Conservation (phyloP, 2,113 vertebrate genomes). For the Ceuthmochares aereus region DNA sequence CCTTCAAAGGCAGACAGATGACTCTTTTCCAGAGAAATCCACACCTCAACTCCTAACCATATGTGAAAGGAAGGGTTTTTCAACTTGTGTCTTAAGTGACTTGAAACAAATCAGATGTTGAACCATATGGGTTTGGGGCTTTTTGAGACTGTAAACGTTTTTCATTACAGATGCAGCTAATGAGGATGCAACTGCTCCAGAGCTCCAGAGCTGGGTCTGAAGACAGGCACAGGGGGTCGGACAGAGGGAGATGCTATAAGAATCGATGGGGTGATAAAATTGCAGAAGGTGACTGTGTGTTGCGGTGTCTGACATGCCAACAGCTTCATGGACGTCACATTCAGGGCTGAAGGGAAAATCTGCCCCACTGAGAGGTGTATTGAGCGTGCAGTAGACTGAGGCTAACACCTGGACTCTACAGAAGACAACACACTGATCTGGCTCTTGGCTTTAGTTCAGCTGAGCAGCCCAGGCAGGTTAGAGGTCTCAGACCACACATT, state of each 20-base stretch:
- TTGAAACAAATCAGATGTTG: conserved; percentile 72
- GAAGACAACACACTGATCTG: not conserved
- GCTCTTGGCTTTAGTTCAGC: not conserved
- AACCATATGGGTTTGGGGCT: conserved; percentile 43
- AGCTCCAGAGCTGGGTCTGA: not conserved
- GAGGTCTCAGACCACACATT: not conserved
- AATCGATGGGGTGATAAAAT: not conserved
- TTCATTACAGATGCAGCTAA: not conserved
- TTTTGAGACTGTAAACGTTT: not conserved
- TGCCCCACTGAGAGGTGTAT: accelerated
- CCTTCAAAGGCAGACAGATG: conserved; percentile 44
- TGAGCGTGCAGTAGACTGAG: not conserved
- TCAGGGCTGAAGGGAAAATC: not conserved
- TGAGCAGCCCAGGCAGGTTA: not conserved
- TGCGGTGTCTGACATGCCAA: not conserved
- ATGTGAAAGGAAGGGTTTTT: conserved; percentile 27
- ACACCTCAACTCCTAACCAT: conserved; percentile 26
- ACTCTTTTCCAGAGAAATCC: not conserved
- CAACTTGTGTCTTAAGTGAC: conserved; percentile 31
- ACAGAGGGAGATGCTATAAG: not conserved
- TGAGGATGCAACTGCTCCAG: not conserved
- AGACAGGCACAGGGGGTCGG: not conserved
- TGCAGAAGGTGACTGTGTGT: not conserved
- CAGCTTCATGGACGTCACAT: not conserved
- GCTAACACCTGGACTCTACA: not conserved